phyloP scores from a whole-genome alignment of 2,888 invertebrate genomes.

The Auanema freiburgensis region DNA sequence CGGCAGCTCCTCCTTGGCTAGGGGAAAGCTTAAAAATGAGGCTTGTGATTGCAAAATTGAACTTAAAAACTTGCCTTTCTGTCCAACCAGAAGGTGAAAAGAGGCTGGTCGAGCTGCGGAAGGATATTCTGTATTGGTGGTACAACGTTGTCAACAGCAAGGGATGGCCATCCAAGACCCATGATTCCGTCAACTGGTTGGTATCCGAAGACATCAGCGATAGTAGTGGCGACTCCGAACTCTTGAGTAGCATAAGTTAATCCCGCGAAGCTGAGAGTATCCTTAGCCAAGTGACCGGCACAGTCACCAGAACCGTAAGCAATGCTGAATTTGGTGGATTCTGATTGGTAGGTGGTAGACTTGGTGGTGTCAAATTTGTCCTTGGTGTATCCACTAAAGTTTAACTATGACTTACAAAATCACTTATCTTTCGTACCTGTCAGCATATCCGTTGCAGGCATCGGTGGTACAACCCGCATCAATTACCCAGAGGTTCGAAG shows the following conservation, averaged over 20 bases:
- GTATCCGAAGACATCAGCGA: slow-evolving; percentile 50
- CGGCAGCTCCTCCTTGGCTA: slow-evolving; percentile 43
- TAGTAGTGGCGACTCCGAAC: slow-evolving; percentile 44
- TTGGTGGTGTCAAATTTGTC: slow-evolving; percentile 47
- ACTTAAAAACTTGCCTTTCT: slow-evolving; percentile 17
- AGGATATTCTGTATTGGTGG: slow-evolving; percentile 93
- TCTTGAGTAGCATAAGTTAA: slow-evolving; percentile 25
- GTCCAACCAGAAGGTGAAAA: slow-evolving; percentile 92
- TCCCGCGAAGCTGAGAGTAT: slow-evolving; percentile 37
- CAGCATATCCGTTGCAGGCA: slow-evolving; percentile 22
- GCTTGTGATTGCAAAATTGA: neutral
- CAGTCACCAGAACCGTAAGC: slow-evolving; percentile 55
- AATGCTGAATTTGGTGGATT: slow-evolving; percentile 42
- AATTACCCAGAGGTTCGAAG: slow-evolving; percentile 39
- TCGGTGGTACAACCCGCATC: slow-evolving; percentile 25
- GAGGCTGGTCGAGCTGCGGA: slow-evolving; percentile 74
- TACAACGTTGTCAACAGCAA: slow-evolving; percentile 85
- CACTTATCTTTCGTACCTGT: neutral
- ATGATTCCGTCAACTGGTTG: slow-evolving; percentile 57
- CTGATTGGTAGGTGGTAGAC: slow-evolving; percentile 42
- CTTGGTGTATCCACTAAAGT: slow-evolving; percentile 36
- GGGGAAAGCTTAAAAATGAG: slow-evolving; percentile 18
- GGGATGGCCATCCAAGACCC: slow-evolving; percentile 59
- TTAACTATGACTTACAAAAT: neutral
- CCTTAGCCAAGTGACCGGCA: slow-evolving; percentile 47